Evolutionary conservation across 2,113 vertebrate species (phyloP).

Genomic region (Dissostichus mawsoni): DNA sequence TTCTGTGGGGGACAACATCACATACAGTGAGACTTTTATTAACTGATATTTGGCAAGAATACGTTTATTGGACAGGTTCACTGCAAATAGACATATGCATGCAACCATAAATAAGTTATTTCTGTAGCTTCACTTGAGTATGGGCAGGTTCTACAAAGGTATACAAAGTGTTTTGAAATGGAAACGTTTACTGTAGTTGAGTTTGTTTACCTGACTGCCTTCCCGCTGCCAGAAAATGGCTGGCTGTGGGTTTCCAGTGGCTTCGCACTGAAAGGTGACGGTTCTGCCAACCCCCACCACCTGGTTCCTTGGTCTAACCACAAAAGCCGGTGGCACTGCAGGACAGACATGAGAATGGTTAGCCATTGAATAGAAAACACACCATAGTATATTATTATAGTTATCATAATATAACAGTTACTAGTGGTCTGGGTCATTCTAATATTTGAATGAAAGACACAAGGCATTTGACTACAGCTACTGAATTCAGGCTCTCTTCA

Average conservation of each 20-base stretch:
- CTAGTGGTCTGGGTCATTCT: slow-evolving; percentile 21
- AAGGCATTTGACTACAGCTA: slow-evolving; percentile 23
- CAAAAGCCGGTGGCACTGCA: slow-evolving; percentile 95
- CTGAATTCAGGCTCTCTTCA: background rate
- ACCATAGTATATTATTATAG: slow-evolving; percentile 20
- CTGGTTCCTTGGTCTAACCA: slow-evolving; percentile 95
- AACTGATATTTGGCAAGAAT: background rate
- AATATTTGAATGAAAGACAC: slow-evolving; percentile 40
- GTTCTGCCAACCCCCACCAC: slow-evolving; percentile 95
- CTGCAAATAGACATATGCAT: background rate
- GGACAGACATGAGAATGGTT: slow-evolving; percentile 43
- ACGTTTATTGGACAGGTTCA: background rate
- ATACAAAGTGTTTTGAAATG: slow-evolving; percentile 14
- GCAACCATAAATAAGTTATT: background rate
- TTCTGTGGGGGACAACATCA: slow-evolving; percentile 83
- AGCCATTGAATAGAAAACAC: slow-evolving; percentile 37
- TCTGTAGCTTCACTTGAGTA: slow-evolving; percentile 2
- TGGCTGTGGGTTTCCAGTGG: slow-evolving; percentile 97
- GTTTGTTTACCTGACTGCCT: slow-evolving; percentile 93
- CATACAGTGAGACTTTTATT: slow-evolving; percentile 3
- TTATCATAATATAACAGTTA: slow-evolving; percentile 33
- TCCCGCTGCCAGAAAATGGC: slow-evolving; percentile 99
- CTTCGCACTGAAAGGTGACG: slow-evolving; percentile 97
- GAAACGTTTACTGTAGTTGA: background rate
- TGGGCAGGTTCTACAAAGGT: background rate